These are phyloP conservation scores for Pluvianellus socialis DNA, from an alignment of 2,113 vertebrate genomes.

Conservation along the genomic window DNA sequence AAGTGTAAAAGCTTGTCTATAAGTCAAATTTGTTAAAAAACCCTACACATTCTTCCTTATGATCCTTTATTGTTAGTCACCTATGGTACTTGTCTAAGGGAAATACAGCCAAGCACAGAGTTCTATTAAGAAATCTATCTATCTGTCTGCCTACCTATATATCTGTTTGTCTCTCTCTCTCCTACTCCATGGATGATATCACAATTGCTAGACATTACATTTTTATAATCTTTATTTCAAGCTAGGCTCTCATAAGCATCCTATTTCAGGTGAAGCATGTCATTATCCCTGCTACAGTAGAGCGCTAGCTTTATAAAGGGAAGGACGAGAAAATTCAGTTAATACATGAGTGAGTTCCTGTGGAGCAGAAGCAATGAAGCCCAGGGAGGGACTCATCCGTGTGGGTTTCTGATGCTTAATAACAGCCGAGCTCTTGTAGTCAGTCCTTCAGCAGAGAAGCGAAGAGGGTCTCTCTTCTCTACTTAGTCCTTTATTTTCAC, in stretches of 20 bases:
- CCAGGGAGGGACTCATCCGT: background rate
- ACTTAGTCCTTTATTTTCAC: background rate
- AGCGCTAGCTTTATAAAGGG: background rate
- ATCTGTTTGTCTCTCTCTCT: constrained; percentile 22
- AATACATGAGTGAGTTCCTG: constrained; percentile 3
- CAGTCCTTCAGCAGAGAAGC: background rate
- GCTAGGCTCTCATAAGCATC: background rate
- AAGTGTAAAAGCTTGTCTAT: background rate
- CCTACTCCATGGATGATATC: background rate
- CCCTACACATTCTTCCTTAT: background rate
- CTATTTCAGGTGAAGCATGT: background rate
- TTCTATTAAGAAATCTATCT: background rate
- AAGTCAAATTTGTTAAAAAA: background rate
- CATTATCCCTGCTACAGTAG: constrained; percentile 26
- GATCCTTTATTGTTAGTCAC: background rate
- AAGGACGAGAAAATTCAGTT: constrained; percentile 1
- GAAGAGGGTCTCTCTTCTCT: background rate
- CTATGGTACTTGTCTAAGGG: background rate
- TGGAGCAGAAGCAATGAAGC: constrained; percentile 21
- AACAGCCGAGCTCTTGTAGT: background rate
- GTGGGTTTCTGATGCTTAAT: background rate
- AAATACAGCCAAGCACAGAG: background rate
- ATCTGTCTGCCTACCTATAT: background rate
- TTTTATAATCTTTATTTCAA: constrained; percentile 20
- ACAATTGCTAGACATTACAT: background rate